phyloP scores from a whole-genome alignment of 2,797 vertebrate species.

The Brachyalestes nurse region DNA sequence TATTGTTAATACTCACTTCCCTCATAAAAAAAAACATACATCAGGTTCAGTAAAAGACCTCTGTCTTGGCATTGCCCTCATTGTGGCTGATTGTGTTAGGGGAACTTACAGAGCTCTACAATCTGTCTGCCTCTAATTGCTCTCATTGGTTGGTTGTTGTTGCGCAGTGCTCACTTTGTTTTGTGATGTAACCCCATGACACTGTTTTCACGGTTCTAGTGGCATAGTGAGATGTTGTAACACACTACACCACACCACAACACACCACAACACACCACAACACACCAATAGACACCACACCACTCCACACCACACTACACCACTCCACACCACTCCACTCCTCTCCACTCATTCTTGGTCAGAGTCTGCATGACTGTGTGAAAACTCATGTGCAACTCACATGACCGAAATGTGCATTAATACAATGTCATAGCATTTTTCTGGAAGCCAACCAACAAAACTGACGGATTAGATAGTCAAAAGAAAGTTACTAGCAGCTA shows the following conservation, averaged over 20 bases:
- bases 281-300: background rate
- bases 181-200: constrained; percentile 56
- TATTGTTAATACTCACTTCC: background rate
- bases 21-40: background rate
- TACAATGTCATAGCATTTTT: background rate
- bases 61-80: constrained; percentile 50
- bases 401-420: constrained; percentile 8
- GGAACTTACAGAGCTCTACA: constrained; percentile 44
- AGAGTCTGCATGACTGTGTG: constrained; percentile 59
- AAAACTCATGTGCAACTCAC: constrained; percentile 47
- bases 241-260: constrained; percentile 16
- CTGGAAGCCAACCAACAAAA: background rate
- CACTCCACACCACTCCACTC: too few species aligned
- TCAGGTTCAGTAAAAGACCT: background rate
- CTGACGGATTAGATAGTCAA: background rate
- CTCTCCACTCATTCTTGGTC: constrained; percentile 43
- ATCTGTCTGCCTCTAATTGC: constrained; percentile 52
- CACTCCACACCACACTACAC: constrained; percentile 15
- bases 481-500: background rate
- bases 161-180: constrained; percentile 53
- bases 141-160: constrained; percentile 57
- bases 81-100: constrained; percentile 53
- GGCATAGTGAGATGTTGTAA: constrained; percentile 40
- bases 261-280: background rate
- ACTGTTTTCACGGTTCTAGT: constrained; percentile 47